Evolutionary conservation across 2,113 vertebrate species (phyloP).

Genomic region (Lanius ludovicianus): DNA sequence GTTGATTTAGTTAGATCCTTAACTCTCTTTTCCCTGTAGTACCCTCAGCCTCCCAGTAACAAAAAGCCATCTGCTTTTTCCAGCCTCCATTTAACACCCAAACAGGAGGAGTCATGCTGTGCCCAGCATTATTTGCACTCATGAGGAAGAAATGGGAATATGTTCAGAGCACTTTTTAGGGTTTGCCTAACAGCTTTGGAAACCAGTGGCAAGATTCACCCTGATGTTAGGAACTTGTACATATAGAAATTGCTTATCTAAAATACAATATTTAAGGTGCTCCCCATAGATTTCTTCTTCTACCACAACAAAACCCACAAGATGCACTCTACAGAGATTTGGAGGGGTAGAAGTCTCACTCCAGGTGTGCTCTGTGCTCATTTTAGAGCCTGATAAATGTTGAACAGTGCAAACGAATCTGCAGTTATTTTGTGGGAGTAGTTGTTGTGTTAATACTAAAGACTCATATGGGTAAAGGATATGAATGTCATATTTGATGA

Average conservation of each 20-base stretch:
- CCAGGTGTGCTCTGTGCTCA: not conserved
- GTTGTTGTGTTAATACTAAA: not conserved
- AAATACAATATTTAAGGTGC: not conserved
- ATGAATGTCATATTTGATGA: not conserved
- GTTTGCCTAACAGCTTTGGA: not conserved
- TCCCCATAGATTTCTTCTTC: not conserved
- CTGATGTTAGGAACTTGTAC: not conserved
- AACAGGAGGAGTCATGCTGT: not conserved
- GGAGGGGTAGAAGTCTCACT: not conserved
- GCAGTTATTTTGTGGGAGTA: not conserved
- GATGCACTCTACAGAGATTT: not conserved
- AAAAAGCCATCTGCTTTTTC: slow-evolving; percentile 11
- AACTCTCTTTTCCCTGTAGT: not conserved
- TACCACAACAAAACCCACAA: not conserved
- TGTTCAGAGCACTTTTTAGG: not conserved
- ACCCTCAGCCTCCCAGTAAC: not conserved
- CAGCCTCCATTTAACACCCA: not conserved
- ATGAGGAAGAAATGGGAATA: not conserved
- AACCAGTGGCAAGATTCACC: not conserved
- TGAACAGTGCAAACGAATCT: not conserved
- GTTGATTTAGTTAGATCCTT: not conserved
- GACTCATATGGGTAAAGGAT: not conserved
- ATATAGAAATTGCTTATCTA: not conserved
- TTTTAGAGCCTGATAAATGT: not conserved
- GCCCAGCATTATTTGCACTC: not conserved